These are phyloP conservation scores for Ophioninae sp. DNA, from an alignment of 2,888 invertebrate species.

Conservation along the genomic window DNA sequence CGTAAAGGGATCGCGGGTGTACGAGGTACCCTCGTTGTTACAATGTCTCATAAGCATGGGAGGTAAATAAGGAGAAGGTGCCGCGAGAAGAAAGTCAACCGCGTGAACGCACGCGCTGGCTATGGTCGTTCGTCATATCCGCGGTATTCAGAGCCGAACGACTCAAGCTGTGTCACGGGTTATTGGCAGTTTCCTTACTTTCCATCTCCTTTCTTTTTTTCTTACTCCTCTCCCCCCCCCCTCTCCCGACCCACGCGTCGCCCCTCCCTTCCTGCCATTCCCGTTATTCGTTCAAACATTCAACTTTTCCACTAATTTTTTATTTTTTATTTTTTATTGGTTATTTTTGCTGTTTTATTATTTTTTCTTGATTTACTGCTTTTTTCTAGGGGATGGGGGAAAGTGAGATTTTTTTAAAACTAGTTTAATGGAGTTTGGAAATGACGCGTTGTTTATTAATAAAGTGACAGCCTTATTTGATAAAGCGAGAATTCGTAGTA, in stretches of 20 bases:
- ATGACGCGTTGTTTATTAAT: too few species aligned
- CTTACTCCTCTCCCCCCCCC: neutral
- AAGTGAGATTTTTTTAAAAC: too few species aligned
- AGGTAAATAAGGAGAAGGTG: constrained; percentile 12
- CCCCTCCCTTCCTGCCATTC: too few species aligned
- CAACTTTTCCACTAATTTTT: too few species aligned
- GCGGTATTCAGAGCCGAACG: constrained; percentile 78
- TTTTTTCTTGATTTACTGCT: too few species aligned
- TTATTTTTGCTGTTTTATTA: too few species aligned
- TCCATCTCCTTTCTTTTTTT: constrained; percentile 38
- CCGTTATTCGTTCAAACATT: too few species aligned
- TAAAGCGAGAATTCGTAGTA: too few species aligned
- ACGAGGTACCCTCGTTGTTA: constrained; percentile 7
- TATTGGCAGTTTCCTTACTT: constrained; percentile 71
- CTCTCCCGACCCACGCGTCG: neutral
- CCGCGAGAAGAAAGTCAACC: constrained; percentile 63
- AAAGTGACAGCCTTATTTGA: too few species aligned
- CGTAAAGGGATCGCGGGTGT: constrained; percentile 19
- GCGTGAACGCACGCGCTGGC: constrained; percentile 8
- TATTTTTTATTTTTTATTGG: too few species aligned
- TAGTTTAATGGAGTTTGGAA: too few species aligned
- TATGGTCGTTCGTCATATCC: constrained; percentile 62
- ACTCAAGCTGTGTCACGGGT: constrained; percentile 68
- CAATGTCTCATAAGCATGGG: constrained; percentile 12
- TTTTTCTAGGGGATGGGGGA: too few species aligned